phyloP scores from a whole-genome alignment of 2,797 vertebrate genomes.

The Myoxocephalus aenaeus region DNA sequence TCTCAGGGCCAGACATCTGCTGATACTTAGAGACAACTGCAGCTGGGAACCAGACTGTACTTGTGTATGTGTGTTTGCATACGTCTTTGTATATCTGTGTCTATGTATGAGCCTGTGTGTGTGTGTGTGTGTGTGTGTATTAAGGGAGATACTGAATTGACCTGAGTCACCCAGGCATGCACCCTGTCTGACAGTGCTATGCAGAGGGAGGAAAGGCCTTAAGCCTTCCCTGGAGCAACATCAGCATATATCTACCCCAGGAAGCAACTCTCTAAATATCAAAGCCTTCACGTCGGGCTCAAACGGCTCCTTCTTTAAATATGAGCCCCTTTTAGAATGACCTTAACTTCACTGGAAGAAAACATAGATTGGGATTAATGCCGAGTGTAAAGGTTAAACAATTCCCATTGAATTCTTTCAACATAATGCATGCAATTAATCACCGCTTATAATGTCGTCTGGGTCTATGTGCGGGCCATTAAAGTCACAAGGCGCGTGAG shows the following conservation, averaged over 20 bases:
- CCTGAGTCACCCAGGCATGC: slow-evolving; percentile 64
- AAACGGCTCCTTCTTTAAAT: slow-evolving; percentile 40
- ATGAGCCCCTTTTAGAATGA: slow-evolving; percentile 50
- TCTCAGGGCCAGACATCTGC: slow-evolving; percentile 86
- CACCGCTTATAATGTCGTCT: slow-evolving; percentile 36
- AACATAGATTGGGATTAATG: slow-evolving; percentile 52
- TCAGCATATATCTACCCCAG: slow-evolving; percentile 63
- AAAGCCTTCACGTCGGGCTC: slow-evolving; percentile 53
- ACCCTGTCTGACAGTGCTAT: slow-evolving; percentile 61
- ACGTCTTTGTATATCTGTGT: slow-evolving; percentile 16
- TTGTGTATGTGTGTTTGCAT: slow-evolving; percentile 27
- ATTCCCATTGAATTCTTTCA: slow-evolving; percentile 66
- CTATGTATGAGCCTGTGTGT: not conserved
- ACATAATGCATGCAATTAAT: slow-evolving; percentile 51
- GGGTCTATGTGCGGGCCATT: slow-evolving; percentile 35
- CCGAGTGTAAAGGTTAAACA: slow-evolving; percentile 58
- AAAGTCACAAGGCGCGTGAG: slow-evolving; percentile 55
- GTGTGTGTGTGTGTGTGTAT: slow-evolving; percentile 1
- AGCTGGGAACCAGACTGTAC: slow-evolving; percentile 79
- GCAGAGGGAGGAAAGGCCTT: slow-evolving; percentile 62
- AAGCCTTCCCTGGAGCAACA: slow-evolving; percentile 58
- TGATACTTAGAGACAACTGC: slow-evolving; percentile 81
- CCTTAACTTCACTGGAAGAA: slow-evolving; percentile 48
- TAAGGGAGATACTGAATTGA: slow-evolving; percentile 47
- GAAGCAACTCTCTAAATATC: slow-evolving; percentile 68